Base-by-base conservation (phyloP, 2,888 invertebrate species). In the Candidula unifasciata region DNA sequence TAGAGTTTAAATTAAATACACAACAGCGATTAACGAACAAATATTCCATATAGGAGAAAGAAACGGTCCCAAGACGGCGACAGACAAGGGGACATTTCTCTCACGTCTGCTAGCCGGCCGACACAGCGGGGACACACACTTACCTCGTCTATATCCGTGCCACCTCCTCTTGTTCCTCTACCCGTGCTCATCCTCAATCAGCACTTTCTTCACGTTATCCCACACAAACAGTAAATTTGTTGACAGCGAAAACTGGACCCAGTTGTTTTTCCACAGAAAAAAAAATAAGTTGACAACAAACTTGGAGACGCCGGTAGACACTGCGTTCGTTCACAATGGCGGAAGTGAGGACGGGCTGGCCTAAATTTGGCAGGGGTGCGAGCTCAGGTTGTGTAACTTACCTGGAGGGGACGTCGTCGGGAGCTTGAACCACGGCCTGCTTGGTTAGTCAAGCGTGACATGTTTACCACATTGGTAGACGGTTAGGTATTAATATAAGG, bases 151-250 rank as follows among this genome's bases (percentile, higher is more conserved):
- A 33, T 18, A 33, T 68, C 68, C 33, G 68, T 33, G 33, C 3
- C 16, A 68, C 68, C 33, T 68, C 68, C 33, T 16, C 3, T 18
- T 33, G 33, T 30, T 33, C 68, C 33, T 68, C 10, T 27, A n/a
- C n/a, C n/a, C 27, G 68, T 68, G 68, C 68, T 68, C 68, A 68
- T 68, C 68, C 33, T 68, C 68, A 33, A 6, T 30, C 33, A 33
- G 68, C 33, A 68, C 16, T 33, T 68, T 33, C 33, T 16, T 68
- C 33, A 33, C 30, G 33, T 16, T 33, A 10, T 18, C 21, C 21
- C 21, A 24, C 60, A 27, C 10, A 6, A 30, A 33, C 68, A 33
- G 33, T 33, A 68, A 44, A 68, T 10, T 68, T 68, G 30, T 8
- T 68, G 3, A 33, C 33, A 33, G 30, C 68, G 68, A 68, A 68